Percentiles rank a stretch among this genome's conserved stretches.
These are phyloP conservation scores for Noctilio leporinus DNA, from an alignment of 2,113 vertebrate species.

Conservation along the genomic window DNA sequence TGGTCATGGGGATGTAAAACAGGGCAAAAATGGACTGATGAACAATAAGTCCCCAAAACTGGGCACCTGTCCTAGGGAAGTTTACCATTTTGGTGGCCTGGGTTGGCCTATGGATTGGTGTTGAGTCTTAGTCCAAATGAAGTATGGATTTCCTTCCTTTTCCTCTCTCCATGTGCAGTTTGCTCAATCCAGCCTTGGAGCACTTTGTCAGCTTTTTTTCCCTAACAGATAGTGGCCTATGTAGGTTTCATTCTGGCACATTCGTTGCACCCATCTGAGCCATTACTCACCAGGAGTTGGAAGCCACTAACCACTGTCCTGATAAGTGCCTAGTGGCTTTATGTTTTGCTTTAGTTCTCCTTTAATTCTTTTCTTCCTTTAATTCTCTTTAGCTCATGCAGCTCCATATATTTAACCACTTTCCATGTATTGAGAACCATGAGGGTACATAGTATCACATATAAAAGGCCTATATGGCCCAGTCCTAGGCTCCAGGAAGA, in stretches of 20 bases:
- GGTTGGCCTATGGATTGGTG: background rate
- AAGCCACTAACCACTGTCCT: background rate
- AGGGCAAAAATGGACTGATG: background rate
- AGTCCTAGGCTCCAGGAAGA: background rate
- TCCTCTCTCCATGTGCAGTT: background rate
- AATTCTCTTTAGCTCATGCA: background rate
- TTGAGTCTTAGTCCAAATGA: background rate
- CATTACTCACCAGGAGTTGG: background rate
- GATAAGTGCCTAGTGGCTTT: background rate
- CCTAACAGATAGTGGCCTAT: background rate
- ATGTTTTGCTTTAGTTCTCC: background rate
- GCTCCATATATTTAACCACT: background rate
- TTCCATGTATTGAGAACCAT: background rate
- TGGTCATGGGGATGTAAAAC: background rate
- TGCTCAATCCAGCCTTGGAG: background rate
- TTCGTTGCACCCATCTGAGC: background rate
- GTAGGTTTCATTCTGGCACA: background rate
- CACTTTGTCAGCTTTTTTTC: background rate
- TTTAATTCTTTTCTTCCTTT: constrained; percentile 7
- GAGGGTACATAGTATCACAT: background rate
- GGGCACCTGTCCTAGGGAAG: background rate
- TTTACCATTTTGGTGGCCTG: background rate
- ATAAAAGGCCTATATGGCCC: background rate
- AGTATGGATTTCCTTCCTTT: background rate
- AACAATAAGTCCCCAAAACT: background rate